These are phyloP conservation scores for Hetaerina americana DNA, from an alignment of 1,140 invertebrate genomes.

Conservation along the genomic window DNA sequence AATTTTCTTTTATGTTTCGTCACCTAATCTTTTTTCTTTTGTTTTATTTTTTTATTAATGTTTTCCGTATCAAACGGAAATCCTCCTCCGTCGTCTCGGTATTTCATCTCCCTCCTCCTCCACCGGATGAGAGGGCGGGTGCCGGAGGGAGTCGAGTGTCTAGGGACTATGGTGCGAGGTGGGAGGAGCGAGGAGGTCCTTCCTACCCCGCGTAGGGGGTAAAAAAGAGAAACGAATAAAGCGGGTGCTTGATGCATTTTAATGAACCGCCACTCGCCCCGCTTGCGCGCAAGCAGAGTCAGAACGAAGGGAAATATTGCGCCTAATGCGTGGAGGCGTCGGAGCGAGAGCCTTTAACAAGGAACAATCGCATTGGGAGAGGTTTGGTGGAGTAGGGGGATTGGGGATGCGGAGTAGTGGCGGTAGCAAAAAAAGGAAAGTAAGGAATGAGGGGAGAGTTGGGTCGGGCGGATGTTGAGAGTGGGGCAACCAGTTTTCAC, in stretches of 20 bases:
- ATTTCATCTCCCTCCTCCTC: neutral
- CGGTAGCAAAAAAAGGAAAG: too few species aligned
- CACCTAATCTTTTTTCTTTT: constrained; percentile 13
- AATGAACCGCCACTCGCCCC: neutral
- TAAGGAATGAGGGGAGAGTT: too few species aligned
- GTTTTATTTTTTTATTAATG: neutral
- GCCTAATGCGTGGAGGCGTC: neutral
- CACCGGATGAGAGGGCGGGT: too few species aligned
- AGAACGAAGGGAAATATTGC: neutral
- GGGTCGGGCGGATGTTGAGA: too few species aligned
- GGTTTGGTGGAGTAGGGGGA: neutral
- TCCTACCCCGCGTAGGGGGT: too few species aligned
- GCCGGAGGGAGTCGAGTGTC: too few species aligned
- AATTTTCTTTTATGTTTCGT: too few species aligned
- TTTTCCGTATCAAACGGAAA: neutral
- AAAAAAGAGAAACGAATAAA: too few species aligned
- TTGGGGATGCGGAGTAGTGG: neutral
- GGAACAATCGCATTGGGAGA: neutral
- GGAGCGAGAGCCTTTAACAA: neutral
- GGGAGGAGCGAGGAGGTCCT: neutral
- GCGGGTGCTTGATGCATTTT: neutral
- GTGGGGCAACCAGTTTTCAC: too few species aligned
- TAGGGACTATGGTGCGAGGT: too few species aligned
- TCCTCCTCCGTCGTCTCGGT: neutral
- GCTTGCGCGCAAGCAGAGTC: too few species aligned